A percentile compares a stretch with the other conserved stretches of the same genome.
These are phyloP conservation scores for Apaloderma vittatum DNA, from an alignment of 2,113 vertebrate species.

Conservation along the genomic window DNA sequence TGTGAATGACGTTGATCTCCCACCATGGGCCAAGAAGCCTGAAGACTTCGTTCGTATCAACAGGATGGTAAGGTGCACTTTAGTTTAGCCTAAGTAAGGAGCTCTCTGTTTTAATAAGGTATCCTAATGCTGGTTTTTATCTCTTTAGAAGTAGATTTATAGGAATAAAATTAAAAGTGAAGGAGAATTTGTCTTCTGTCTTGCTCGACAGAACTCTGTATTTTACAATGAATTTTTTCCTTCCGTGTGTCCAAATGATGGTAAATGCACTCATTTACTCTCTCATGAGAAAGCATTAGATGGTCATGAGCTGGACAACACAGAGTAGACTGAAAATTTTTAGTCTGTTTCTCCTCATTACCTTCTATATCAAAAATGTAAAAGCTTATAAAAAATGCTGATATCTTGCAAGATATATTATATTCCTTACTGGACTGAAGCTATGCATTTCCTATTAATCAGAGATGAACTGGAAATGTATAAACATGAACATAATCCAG, in stretches of 20 bases:
- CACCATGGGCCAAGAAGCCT: conserved; percentile 95
- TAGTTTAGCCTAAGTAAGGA: not conserved
- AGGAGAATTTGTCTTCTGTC: not conserved
- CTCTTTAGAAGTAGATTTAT: not conserved
- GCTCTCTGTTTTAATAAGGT: not conserved
- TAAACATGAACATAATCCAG: not conserved
- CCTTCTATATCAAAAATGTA: not conserved
- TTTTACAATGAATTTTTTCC: not conserved
- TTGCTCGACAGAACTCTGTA: not conserved
- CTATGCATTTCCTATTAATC: not conserved
- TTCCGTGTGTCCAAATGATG: not conserved
- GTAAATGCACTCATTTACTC: not conserved
- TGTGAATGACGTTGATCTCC: conserved; percentile 93
- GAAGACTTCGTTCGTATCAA: conserved; percentile 97
- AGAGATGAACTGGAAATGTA: not conserved
- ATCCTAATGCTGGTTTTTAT: not conserved
- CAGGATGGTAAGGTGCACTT: conserved; percentile 89
- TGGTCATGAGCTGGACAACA: not conserved
- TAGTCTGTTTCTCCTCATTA: not conserved
- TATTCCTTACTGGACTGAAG: not conserved
- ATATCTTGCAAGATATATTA: not conserved
- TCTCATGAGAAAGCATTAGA: not conserved
- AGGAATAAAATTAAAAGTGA: not conserved
- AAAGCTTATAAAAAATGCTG: not conserved
- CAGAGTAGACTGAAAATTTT: not conserved